Base-by-base conservation (phyloP, 2,113 vertebrate genomes). In the Clarias gariepinus region DNA sequence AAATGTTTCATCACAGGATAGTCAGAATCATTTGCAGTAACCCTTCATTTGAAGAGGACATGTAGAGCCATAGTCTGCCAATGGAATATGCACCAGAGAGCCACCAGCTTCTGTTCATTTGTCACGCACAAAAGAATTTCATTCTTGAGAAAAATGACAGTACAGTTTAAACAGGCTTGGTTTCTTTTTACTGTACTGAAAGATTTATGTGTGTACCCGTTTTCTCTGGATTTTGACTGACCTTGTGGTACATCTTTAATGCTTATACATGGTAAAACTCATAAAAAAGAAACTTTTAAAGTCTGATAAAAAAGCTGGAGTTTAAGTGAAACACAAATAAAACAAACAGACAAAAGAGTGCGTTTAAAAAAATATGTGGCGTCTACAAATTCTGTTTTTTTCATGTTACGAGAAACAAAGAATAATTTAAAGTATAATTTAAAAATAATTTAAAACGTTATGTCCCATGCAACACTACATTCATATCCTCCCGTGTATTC, bases 201-300 rank as follows among this genome's bases (percentile, higher is more conserved):
- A 16, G n/a, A 55, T 76, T 10, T 78, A 13, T 78, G 73, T 76
- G 60, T 85, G 60, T 68, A 55, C 84, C 74, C 60, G 28, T 86
- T 85, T 78, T 58, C 55, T 53, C 63, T 33, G 6, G 60, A 19
- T 79, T 86, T 79, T 86, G 64, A 86, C 85, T 81, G 85, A n/a
- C 61, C 30, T 78, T 86, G 84, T 86, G 76, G 58, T 71, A 81
- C 64, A 86, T 81, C 53, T 81, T 58, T 86, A 36, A 86, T 81
- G 33, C 30, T 69, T 41, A 69, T 23, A 47, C 47, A 47, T 53
- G 41, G 28, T 57, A 68, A 77, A 60, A 36, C 23, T 81, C 77
- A 28, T 86, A 53, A 86, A 86, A 69, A 80, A 47, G 64, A 71
- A 41, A 64, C 64, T 81, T 86, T 86, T 68, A 80, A 79, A 61